Base-by-base conservation (phyloP, 2,888 invertebrate species). In the Candidula unifasciata region DNA sequence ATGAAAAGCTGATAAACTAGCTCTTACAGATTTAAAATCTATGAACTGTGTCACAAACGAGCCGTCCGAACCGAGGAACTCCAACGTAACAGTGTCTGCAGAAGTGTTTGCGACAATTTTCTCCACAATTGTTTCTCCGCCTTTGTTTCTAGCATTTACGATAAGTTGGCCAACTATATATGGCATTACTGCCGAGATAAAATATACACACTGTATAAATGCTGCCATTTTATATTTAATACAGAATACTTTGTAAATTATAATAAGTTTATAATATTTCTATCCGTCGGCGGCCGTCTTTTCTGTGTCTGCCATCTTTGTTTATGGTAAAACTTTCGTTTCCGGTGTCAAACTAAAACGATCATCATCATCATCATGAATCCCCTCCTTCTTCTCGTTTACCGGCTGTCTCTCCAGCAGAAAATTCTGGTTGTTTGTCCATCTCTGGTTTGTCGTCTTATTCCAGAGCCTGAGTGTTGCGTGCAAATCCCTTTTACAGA, bases 81-180 rank as follows among this genome's bases (percentile, higher is more conserved):
- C 97, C 91, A 98, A 94, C 57, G 96, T 96, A 88, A 98, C 96
- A 79, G 97, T 96, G 94, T 98, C 98, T 91, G 97, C 97, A 60
- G 96, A 96, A 87, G 97, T 96, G 94, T 98, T 98, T 81, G 98
- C 97, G 89, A 96, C 96, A 93, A 98, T 98, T 89, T 96, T 97
- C 95, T 98, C 98, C 93, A 97, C 96, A 92, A 98, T 96, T 89
- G 98, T 96, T 95, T 98, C 98, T 80, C 98, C 98, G 90, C 98
- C 98, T 97, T 97, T 94, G 57, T 94, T 93, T 88, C 92, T 93
- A 8, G 93, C 93, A 87, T 94, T 94, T 21, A 94, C 93, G 10
- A 93, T 90, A 33, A 94, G 88, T 84, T 92, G 90, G 30, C 86
- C 64, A 66, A 16, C 57, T 69, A 76, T n/a, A n/a, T 44, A n/a